A percentile compares a stretch with the other conserved stretches of the same genome.
Conservation (phyloP, 2,888 invertebrate genomes). For the Lasius fuliginosus region DNA sequence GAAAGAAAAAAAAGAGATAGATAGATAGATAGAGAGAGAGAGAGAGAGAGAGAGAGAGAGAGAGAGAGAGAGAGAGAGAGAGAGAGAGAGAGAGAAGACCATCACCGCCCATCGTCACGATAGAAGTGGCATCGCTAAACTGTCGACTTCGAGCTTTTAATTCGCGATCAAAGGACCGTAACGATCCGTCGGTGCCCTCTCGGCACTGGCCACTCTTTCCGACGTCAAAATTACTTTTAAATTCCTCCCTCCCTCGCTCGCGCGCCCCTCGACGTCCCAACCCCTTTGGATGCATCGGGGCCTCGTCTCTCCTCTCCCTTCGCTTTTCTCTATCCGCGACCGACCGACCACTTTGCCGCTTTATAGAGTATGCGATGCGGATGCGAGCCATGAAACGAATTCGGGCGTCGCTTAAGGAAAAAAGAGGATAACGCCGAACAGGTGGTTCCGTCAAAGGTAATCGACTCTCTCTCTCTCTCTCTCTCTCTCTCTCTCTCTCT, state of each 20-base stretch:
- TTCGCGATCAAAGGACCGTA: constrained; percentile 84
- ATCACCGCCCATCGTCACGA: constrained; percentile 60
- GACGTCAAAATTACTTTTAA: constrained; percentile 81
- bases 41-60: constrained; percentile 35
- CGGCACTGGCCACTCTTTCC: constrained; percentile 72
- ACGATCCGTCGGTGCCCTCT: constrained; percentile 76
- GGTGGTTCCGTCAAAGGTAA: constrained; percentile 78
- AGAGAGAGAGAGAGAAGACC: constrained; percentile 38
- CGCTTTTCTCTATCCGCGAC: constrained; percentile 49
- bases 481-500: not conserved
- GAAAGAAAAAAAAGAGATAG: constrained; percentile 20
- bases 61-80: constrained; percentile 37
- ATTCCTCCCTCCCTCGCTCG: constrained; percentile 60
- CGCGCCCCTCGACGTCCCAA: constrained; percentile 26
- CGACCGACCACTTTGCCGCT: constrained; percentile 69
- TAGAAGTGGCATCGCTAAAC: constrained; percentile 80
- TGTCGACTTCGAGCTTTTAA: constrained; percentile 84
- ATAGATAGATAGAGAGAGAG: constrained; percentile 25
- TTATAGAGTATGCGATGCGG: constrained; percentile 65
- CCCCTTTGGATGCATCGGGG: constrained; percentile 36
- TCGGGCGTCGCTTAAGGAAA: constrained; percentile 67
- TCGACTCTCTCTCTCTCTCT: constrained; percentile 64
- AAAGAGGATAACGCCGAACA: constrained; percentile 73
- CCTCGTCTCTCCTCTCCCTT: constrained; percentile 49
- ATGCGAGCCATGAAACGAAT: constrained; percentile 69